Evolutionary conservation across 2,888 invertebrate genomes (phyloP), one percentile per base, ranked within the genome.

Genomic region (Drosophila vallismaia): DNA sequence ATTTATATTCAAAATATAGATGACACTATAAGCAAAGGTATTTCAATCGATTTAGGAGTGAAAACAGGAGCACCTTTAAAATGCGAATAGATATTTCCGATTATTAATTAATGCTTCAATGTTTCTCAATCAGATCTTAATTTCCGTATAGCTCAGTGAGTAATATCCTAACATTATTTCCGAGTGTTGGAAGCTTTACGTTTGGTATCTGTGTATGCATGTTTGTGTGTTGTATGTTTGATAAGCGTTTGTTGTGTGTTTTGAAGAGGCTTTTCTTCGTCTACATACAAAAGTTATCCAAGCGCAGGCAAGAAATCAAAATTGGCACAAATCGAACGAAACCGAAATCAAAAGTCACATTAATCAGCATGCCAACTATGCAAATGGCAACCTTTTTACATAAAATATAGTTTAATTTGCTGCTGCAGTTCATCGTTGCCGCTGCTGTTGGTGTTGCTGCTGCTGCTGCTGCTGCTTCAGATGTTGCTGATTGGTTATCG

Each of bases 361-460:
- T 70, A 63, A 69, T 66, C 45, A 71, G 55, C 82, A 88, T 88
- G 88, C 82, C 88, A 74, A 88, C 71, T 50, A 75, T 76, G 70
- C 48, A 80, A 86, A 63, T 75, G 81, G 88, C 88, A 88, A 82
- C 82, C 82, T 83, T 83, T 83, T 83, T 83, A 72, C 75, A 86
- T 75, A 83, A 79, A 55, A 83, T 80, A 88, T 83, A 75, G 72
- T 88, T 88, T 83, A 83, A 70, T 88, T 82, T 82, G 75, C 66
- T 86, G 86, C 77, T 86, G 72, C 77, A 67, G 71, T 46, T 55
- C 59, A 60, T 76, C 45, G 80, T 68, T 60, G 76, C 54, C 55
- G 74, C 29, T 51, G 52, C 29, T 71, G 59, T 29, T 57, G 55
- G 9, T 50, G 58, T 48, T 60, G 54, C 46, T 4, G 14, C 31